Base-by-base conservation (phyloP, 2,113 vertebrate species). In the Antechinus flavipes region DNA sequence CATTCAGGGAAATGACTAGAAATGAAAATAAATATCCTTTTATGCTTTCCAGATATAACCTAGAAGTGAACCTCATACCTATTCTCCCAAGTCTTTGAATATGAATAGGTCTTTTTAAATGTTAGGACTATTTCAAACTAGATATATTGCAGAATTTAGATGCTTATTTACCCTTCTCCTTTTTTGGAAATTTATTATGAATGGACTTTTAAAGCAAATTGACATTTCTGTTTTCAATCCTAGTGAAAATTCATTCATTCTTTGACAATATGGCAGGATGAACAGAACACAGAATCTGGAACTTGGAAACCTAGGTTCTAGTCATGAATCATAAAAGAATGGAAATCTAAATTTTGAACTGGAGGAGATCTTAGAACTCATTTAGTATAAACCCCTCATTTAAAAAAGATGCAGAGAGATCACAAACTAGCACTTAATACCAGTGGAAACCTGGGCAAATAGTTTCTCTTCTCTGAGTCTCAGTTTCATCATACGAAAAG, bases 1-100 rank as follows among this genome's bases (percentile, higher is more conserved):
- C 1, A 92, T 61, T 23, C 91, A 22, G 7, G 16, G 54, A 93
- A 93, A 91, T 22, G 92, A 93, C 42, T 2, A 84, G 14, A 84
- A 50, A 50, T n/a, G 54, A 61, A 94, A 58, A 92, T 26, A 25
- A 56, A 53, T 94, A 93, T 95, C 91, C 76, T 93, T 76, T 92
- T 91, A 55, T 84, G 16, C 23, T 95, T 93, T 93, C 5, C 49
- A 94, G 93, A 61, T 90, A 91, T 23, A 42, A 12, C 49, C 42
- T 9, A 30, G 42, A 8, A 7, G 8, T 23, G 84, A 91, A 52
- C 6, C 0, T 8, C 6, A 16, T 6, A 0, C 1, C n/a, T 12
- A 0, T 30, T 3, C 58, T 42, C 14, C 30, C 93, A 53, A 92
- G 46, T 9, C 27, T 42, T 30, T 35, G 2, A 90, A 95, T n/a